Conservation (phyloP, 2,797 vertebrate genomes). For the Smutsia gigantea region DNA sequence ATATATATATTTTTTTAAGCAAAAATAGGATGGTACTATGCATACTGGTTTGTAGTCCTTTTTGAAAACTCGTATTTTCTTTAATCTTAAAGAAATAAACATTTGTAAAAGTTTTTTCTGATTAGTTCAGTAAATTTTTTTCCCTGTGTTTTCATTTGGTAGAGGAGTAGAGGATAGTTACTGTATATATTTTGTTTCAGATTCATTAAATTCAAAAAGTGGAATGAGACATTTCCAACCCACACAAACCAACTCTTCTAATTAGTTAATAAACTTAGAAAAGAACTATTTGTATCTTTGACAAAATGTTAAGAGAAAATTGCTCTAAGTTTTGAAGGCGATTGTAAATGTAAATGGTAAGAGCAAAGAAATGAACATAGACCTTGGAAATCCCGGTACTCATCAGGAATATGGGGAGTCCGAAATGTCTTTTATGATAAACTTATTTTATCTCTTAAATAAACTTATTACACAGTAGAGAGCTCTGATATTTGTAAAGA, state of each 20-base stretch:
- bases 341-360: constrained; percentile 5
- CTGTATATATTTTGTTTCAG: constrained; percentile 38
- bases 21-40: neutral
- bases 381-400: neutral
- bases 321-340: constrained; percentile 16
- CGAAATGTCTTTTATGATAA: neutral
- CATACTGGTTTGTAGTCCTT: neutral
- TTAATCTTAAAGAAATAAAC: constrained; percentile 14
- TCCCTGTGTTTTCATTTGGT: neutral
- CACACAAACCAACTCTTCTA: constrained; percentile 25
- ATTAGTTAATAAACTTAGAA: constrained; percentile 52
- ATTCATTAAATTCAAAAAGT: constrained; percentile 51
- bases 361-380: neutral
- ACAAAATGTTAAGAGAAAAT: constrained; percentile 39
- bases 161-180: neutral
- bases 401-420: neutral
- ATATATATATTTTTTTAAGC: neutral
- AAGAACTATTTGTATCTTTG: constrained; percentile 33
- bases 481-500: constrained; percentile 42
- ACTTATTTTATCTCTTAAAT: neutral
- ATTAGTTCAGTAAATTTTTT: neutral
- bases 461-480: neutral
- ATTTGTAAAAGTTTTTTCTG: neutral
- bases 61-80: constrained; percentile 38
- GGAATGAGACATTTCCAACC: constrained; percentile 35